Evolutionary conservation across 2,113 vertebrate genomes (phyloP), one percentile per base, ranked within the genome.

Genomic region (Passer montanus): DNA sequence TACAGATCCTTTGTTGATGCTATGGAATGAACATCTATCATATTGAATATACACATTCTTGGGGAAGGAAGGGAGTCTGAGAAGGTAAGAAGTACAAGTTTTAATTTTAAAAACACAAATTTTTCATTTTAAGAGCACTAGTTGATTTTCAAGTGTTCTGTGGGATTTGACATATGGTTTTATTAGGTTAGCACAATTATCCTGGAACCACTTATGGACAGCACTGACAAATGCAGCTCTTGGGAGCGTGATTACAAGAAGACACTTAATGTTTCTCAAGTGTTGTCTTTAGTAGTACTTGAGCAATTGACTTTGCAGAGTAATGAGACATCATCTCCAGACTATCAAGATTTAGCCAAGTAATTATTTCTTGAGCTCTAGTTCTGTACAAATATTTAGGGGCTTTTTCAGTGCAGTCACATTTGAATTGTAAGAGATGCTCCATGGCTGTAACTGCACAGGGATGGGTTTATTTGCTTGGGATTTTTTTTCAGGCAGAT

Each of bases 311-410:
- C 21, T 22, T 35, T 81, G 64, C 33, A 47, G 50, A 30, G 39
- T 49, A 88, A 77, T 70, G 76, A 88, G 82, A 68, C 63, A 69
- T 72, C 59, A 66, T 87, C 76, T 87, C 47, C 79, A 89, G 56
- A 49, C 90, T 78, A 53, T 46, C 44, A 78, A 87, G 69, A 96
- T 90, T 90, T 89, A 87, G 49, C 60, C 56, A 87, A 81, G 44
- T 81, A 92, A 96, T 96, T 94, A 90, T 84, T 84, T 92, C 83
- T 84, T 75, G 85, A 92, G 37, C 52, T 72, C n/a, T 52, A 59
- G 14, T 27, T 90, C 85, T 88, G 44, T 92, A 28, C 59, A 95
- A 92, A 96, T 93, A 94, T 94, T 95, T 72, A 72, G 68, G 10
- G 16, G 16, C 14, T 81, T 91, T 81, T 74, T 24, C 21, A 78